These are phyloP conservation scores for Paradisaea rubra DNA, from an alignment of 2,113 vertebrate genomes.

Conservation along the genomic window DNA sequence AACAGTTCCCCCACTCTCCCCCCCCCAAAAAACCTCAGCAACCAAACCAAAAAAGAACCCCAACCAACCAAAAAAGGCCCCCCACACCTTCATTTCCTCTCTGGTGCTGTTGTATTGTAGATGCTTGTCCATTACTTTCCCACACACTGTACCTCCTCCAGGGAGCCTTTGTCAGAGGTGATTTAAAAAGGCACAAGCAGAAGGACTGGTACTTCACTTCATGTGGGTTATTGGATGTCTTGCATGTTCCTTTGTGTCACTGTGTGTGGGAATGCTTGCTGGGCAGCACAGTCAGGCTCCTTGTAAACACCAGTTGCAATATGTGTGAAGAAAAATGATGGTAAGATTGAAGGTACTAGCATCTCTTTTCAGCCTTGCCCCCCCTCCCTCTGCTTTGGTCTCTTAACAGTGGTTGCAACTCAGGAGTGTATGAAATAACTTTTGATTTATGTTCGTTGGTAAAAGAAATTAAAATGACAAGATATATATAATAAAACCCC, in stretches of 20 bases:
- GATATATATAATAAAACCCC: neutral
- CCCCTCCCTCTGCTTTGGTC: neutral
- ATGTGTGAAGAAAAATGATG: neutral
- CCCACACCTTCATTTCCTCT: neutral
- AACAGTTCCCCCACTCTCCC: neutral
- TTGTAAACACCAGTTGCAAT: neutral
- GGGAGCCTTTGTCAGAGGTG: neutral
- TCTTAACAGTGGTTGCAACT: neutral
- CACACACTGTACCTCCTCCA: neutral
- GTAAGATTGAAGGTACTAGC: neutral
- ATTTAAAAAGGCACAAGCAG: neutral
- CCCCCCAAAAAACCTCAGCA: neutral
- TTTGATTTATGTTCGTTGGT: neutral
- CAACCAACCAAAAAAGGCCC: neutral
- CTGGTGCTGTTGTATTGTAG: neutral
- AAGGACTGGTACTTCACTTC: neutral
- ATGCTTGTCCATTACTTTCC: neutral
- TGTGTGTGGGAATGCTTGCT: neutral
- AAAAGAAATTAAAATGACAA: neutral
- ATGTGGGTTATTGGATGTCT: neutral
- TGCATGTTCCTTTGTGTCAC: neutral
- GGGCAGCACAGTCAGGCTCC: neutral
- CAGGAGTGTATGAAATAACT: neutral
- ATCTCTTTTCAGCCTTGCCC: neutral
- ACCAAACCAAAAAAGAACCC: rapidly evolving